Evolutionary conservation across 2,888 invertebrate genomes (phyloP), one percentile per base, ranked within the genome.

Genomic region (Tridacna gigas): DNA sequence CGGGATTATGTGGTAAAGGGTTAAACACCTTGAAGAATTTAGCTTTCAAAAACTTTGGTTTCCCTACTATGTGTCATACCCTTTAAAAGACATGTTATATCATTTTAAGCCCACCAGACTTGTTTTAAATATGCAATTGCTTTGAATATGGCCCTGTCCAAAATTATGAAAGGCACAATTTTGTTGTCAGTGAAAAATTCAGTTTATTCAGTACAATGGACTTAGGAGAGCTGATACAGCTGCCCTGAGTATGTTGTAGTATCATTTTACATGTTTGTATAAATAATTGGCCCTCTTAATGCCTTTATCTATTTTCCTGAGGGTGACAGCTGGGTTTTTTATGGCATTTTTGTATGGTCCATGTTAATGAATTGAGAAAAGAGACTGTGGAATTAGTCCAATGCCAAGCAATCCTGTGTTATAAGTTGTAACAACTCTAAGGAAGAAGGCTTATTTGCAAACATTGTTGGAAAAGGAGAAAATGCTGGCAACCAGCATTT

Each of bases 261-360:
- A 63, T 63, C 63, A 22, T 25, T 18, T 63, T 63, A 63, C 63
- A 63, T 22, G 22, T 25, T 63, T 56, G 56, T 20, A 56, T 56
- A 15, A 56, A 56, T 56, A 20, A 22, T 26, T 26, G 65, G 65
- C 65, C 13, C 22, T 60, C 56, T 63, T 61, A n/a, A 28, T 25
- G 26, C 61, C n/a, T 75, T 61, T 13, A 76, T 65, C 26, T 76
- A 65, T 76, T 66, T 20, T 76, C 20, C 13, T 28, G 15, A 66
- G 48, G 47, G 77, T 69, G 69, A 77, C 77, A 77, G 77, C 77
- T 77, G 77, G 22, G 37, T 56, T 45, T 51, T 28, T 77, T 67
- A 37, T 77, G 69, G 48, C 51, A 56, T 67, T 28, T 71, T 77
- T 77, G 28, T 37, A 47, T 77, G 56, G 56, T 56, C 63, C 47